Base-by-base conservation (phyloP, 92 coral and sea anemone species). In the Bergia sp. region DNA sequence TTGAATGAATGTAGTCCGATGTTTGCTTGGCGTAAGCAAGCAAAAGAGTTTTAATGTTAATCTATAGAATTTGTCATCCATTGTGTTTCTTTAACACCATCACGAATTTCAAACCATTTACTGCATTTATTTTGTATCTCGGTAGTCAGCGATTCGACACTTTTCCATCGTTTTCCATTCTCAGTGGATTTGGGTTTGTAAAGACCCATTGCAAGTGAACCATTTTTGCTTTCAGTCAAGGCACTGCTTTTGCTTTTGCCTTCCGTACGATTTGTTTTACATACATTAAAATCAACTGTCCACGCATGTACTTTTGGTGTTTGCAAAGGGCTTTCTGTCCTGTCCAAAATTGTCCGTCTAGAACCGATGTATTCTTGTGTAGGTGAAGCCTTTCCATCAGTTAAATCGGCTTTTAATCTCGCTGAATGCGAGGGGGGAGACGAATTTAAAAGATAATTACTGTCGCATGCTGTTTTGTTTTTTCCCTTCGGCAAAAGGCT, bases 51-150 rank as follows among this genome's bases (percentile, higher is more conserved):
- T 61, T 40, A 40, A 29, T 18, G 40, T 64, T 44, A 69, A 83
- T 83, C 76, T 16, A 69, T 20, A 1, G 79, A 84, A 71, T 47
- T 43, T 84, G 45, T 50, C 61, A 29, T 15, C 74, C 83, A 89
- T 40, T 36, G 76, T 18, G 11, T 37, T 37, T 80, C 66, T 6
- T 73, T 66, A 55, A 55, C 29, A n/a, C 92, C 90, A 21, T 86
- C 90, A 21, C 94, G 90, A 89, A 65, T 90, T 85, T 94, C 95
- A 10, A 95, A 80, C 98, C 98, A 95, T 11, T 87, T 81, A 0
- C 82, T 76, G 73, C 98, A 95, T 80, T 95, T 88, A 23, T 89
- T 80, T 79, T 95, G 96, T 44, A 95, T 95, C 49, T 93, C 95
- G 50, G 80, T 87, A 12, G 98, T 89, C 0, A 93, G 76, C 36